Percentiles rank a stretch among this genome's conserved stretches.
Conservation (phyloP, 64 coral and sea anemone genomes). For the Stichodactyla mertensii region DNA sequence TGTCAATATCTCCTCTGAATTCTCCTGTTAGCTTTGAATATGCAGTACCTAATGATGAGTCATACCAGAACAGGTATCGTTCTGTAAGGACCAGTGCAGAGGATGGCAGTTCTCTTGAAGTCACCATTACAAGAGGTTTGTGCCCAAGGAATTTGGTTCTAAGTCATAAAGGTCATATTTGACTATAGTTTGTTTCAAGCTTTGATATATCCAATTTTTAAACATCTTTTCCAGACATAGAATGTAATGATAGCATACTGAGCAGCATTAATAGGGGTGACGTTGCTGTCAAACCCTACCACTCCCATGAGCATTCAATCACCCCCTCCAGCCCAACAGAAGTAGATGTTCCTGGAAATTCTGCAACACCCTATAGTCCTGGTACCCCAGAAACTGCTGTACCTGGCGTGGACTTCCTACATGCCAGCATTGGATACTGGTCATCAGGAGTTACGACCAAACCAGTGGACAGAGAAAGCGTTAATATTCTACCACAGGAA, state of each 20-base stretch:
- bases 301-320: neutral
- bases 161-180: no score
- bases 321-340: neutral
- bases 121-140: conserved; percentile 3
- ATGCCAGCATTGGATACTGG: conserved; percentile 53
- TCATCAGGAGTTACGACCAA: neutral
- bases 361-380: conserved; percentile 23
- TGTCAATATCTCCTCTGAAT: neutral
- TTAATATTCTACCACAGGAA: neutral
- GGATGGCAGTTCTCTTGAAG: neutral
- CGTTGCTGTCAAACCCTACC: neutral
- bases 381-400: conserved; percentile 51
- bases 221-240: neutral
- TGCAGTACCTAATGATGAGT: conserved; percentile 1
- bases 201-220: no score
- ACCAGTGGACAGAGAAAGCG: neutral
- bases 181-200: no score
- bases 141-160: neutral
- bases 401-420: conserved; percentile 36
- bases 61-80: neutral
- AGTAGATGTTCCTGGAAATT: neutral
- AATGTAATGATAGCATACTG: neutral
- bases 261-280: neutral
- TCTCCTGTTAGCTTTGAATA: conserved; percentile 23
- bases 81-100: neutral